Evolutionary conservation across 30 jellyfish, hydroid and myxozoan species (phyloP).

Genomic region (Catostylus mosaicus): DNA sequence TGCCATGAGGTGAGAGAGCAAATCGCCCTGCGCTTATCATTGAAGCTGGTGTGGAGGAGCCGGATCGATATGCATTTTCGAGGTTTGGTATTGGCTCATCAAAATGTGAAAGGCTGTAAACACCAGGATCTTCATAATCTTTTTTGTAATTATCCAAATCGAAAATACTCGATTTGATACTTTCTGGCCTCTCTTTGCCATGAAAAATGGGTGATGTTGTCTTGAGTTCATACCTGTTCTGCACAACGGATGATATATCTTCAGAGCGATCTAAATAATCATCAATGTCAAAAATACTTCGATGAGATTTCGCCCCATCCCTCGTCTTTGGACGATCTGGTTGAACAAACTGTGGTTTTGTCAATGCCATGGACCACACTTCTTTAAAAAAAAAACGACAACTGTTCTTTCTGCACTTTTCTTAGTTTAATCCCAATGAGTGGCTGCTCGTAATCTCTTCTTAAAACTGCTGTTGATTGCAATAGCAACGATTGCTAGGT

Average conservation of each 20-base stretch:
- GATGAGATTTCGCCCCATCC: constrained; percentile 3
- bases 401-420: too few species aligned
- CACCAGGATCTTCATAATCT: constrained; percentile 77
- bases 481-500: too few species aligned
- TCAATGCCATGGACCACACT: constrained; percentile 37
- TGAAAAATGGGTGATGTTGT: constrained; percentile 68
- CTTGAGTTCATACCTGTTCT: constrained; percentile 13
- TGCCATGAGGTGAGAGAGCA: constrained; percentile 61
- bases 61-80: constrained; percentile 57
- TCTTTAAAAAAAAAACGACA: too few species aligned
- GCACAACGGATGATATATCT: neutral
- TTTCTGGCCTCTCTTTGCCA: constrained; percentile 73
- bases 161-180: constrained; percentile 54
- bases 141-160: constrained; percentile 37
- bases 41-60: constrained; percentile 62
- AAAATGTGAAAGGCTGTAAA: constrained; percentile 71
- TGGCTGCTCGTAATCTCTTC: too few species aligned
- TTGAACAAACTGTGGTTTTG: constrained; percentile 64
- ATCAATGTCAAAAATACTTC: constrained; percentile 73
- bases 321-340: constrained; percentile 23
- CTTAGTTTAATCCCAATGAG: too few species aligned
- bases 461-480: too few species aligned
- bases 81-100: constrained; percentile 76
- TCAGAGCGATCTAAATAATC: constrained; percentile 28
- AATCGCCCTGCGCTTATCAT: constrained; percentile 70